Conservation (phyloP, 2,888 invertebrate genomes). For the Callyntrura guangdongensis region DNA sequence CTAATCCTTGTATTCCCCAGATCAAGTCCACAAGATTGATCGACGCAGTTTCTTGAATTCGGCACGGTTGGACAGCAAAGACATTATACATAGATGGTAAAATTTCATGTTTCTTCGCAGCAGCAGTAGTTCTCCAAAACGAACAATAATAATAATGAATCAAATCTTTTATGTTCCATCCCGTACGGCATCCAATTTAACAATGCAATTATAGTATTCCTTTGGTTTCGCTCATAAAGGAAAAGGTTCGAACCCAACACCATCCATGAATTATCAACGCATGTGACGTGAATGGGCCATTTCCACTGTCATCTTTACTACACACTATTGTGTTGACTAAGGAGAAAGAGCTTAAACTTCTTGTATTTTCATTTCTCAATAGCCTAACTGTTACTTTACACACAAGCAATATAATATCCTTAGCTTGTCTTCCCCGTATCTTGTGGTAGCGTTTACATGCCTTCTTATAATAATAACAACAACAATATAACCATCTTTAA, state of each 20-base stretch:
- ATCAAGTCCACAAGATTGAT: background rate
- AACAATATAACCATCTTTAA: background rate
- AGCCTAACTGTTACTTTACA: too few relatives aligned
- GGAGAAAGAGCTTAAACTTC: constrained; percentile 25
- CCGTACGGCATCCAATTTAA: constrained; percentile 46
- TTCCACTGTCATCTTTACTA: constrained; percentile 65
- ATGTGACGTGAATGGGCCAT: constrained; percentile 73
- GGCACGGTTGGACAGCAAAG: constrained; percentile 75
- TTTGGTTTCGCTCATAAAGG: constrained; percentile 54
- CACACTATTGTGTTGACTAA: background rate
- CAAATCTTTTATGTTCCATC: constrained; percentile 27
- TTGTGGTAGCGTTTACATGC: constrained; percentile 8
- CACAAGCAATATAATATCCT: background rate
- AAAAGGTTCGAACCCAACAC: constrained; percentile 41
- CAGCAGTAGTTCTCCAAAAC: constrained; percentile 42
- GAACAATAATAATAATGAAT: constrained; percentile 34
- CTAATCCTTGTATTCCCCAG: too few relatives aligned
- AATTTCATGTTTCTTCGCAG: constrained; percentile 57
- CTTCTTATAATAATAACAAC: constrained; percentile 24
- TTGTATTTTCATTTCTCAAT: too few relatives aligned
- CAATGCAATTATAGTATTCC: constrained; percentile 59
- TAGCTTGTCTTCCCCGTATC: constrained; percentile 19
- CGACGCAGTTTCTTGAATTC: constrained; percentile 67
- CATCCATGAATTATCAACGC: constrained; percentile 65
- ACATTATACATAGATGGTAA: constrained; percentile 69